Percentiles rank a stretch among this genome's conserved stretches.
phyloP scores from a whole-genome alignment of 2,113 vertebrate genomes.

The Phycodurus eques region DNA sequence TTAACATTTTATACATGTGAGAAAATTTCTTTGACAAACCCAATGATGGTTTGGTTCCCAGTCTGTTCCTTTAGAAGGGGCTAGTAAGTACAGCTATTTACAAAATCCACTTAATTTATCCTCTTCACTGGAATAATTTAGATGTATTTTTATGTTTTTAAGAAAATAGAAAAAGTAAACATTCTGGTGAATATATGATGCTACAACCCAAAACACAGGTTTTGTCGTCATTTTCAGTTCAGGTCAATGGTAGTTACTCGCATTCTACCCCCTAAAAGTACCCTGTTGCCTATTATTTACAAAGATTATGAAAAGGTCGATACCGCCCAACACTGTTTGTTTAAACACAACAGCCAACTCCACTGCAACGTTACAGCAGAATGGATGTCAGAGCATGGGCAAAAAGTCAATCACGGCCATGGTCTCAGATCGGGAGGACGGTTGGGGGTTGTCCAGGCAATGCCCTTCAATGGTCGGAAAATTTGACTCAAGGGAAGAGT shows the following conservation, averaged over 20 bases:
- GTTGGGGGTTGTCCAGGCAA: conserved; percentile 31
- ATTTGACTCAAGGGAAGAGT: conserved; percentile 55
- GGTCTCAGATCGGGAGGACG: conserved; percentile 21
- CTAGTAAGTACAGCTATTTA: no score
- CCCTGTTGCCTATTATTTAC: neutral
- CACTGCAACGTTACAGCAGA: neutral
- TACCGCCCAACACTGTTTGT: neutral
- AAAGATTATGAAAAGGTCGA: neutral
- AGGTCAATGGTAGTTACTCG: neutral
- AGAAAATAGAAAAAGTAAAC: no score
- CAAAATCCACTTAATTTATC: no score
- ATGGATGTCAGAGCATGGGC: neutral
- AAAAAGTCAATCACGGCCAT: conserved; percentile 10
- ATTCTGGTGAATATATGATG: no score
- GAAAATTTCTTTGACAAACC: no score
- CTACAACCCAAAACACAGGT: no score
- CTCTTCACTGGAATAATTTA: no score
- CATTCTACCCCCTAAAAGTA: neutral
- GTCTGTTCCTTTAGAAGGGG: no score
- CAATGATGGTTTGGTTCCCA: no score
- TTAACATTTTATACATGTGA: no score
- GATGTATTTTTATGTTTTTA: no score
- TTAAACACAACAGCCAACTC: neutral
- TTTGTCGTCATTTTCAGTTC: no score
- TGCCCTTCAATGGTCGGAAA: conserved; percentile 55